Evolutionary conservation across 2,888 invertebrate species (phyloP).

Genomic region (Lepidocyrtoides sp.): DNA sequence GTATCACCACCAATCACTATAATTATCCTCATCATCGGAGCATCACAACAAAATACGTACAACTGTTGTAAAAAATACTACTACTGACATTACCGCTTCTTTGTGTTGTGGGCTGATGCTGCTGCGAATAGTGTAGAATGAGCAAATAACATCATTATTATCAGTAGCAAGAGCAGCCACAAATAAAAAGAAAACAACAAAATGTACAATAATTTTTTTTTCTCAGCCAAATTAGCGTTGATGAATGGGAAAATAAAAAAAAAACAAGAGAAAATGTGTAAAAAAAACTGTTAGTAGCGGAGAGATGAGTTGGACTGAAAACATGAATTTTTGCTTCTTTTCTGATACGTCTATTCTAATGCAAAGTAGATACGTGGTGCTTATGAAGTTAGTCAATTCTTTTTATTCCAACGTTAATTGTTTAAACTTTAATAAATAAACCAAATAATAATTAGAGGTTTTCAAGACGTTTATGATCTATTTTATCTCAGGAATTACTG

Average conservation of each 20-base stretch:
- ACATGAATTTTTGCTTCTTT: too few species aligned
- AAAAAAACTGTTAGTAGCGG: too few species aligned
- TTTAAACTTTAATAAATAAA: too few species aligned
- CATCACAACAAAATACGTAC: slow-evolving; percentile 39
- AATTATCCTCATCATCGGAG: slow-evolving; percentile 67
- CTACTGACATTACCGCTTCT: too few species aligned
- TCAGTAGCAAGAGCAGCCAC: not conserved
- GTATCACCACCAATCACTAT: slow-evolving; percentile 73
- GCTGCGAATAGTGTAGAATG: slow-evolving; percentile 10
- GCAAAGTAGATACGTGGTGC: too few species aligned
- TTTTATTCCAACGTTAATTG: too few species aligned
- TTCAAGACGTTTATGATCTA: too few species aligned
- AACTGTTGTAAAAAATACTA: slow-evolving; percentile 49
- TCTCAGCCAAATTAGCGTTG: slow-evolving; percentile 47
- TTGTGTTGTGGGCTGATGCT: too few species aligned
- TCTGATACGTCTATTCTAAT: too few species aligned
- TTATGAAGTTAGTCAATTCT: too few species aligned
- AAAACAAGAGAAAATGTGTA: not conserved
- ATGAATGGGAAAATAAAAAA: slow-evolving; percentile 54
- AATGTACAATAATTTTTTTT: slow-evolving; percentile 50
- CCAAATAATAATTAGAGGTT: too few species aligned
- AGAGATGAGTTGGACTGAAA: not conserved
- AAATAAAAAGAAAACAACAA: slow-evolving; percentile 16
- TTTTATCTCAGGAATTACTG: too few species aligned
- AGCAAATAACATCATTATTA: slow-evolving; percentile 44